These are phyloP conservation scores for Teleopsis dalmanni DNA, from an alignment of 1,140 invertebrate species.

Conservation along the genomic window DNA sequence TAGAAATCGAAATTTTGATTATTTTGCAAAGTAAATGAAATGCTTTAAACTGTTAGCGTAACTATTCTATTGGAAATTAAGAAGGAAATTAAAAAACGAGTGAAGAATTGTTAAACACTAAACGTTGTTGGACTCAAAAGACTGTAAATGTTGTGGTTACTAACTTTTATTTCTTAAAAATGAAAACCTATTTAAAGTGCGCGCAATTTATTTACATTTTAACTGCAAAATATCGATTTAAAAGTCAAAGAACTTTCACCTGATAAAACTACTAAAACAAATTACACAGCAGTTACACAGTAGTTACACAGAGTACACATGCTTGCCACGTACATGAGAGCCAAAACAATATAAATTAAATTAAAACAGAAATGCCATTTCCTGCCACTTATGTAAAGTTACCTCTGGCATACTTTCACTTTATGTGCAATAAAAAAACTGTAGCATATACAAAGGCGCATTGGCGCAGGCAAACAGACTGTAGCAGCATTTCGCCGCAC, in stretches of 20 bases:
- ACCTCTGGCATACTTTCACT: background rate
- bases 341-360: slow-evolving; percentile 10
- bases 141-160: too few relatives aligned
- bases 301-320: background rate
- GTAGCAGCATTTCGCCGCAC: background rate
- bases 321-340: background rate
- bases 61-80: background rate
- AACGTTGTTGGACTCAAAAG: too few relatives aligned
- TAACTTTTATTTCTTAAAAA: too few relatives aligned
- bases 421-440: slow-evolving; percentile 4
- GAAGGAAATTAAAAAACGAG: slow-evolving; percentile 11
- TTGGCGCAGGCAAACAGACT: too few relatives aligned
- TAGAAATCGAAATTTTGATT: background rate
- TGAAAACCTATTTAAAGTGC: too few relatives aligned
- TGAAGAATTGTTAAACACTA: background rate
- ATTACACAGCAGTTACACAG: background rate
- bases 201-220: slow-evolving; percentile 4
- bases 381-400: slow-evolving; percentile 16
- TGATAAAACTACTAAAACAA: background rate
- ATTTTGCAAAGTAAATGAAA: background rate
- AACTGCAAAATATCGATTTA: slow-evolving; percentile 6
- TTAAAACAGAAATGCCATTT: slow-evolving; percentile 23
- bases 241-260: slow-evolving; percentile 11
- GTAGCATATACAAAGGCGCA: slow-evolving; percentile 9
- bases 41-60: background rate